Percentiles rank a stretch among this genome's conserved stretches.
Conservation (phyloP, 1,140 invertebrate species). For the Trichoplusia ni region DNA sequence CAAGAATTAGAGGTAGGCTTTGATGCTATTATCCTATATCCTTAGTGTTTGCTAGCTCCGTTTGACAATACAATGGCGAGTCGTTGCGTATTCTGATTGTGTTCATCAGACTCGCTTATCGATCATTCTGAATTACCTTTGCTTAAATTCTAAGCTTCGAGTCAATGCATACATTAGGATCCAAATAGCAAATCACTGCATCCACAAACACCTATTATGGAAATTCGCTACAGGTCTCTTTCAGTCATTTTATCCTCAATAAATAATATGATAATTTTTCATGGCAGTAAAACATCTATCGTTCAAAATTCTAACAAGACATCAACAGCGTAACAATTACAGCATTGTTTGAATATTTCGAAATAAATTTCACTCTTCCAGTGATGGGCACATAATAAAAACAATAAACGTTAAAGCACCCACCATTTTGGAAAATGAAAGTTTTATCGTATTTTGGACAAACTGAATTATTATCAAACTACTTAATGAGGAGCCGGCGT, state of each 20-base stretch:
- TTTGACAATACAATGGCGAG: not conserved
- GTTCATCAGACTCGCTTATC: too few relatives aligned
- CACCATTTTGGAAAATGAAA: not conserved
- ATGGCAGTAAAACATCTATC: too few relatives aligned
- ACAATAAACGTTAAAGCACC: not conserved
- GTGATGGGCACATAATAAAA: not conserved
- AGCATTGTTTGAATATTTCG: too few relatives aligned
- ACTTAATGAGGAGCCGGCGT: slow-evolving; percentile 4
- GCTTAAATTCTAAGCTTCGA: slow-evolving; percentile 2
- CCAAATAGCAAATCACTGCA: too few relatives aligned
- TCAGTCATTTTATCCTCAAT: too few relatives aligned
- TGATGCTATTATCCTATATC: slow-evolving; percentile 8
- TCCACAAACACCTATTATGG: too few relatives aligned
- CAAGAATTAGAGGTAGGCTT: slow-evolving; percentile 19
- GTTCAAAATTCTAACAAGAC: too few relatives aligned
- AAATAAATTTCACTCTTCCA: not conserved
- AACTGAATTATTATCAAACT: not conserved
- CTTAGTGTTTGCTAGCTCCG: slow-evolving; percentile 10
- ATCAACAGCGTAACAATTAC: too few relatives aligned
- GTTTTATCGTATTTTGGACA: not conserved
- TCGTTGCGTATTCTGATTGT: slow-evolving; percentile 22
- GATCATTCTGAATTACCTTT: slow-evolving; percentile 3
- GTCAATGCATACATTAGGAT: not conserved
- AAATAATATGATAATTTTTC: too few relatives aligned
- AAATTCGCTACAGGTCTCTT: too few relatives aligned